phyloP scores from a whole-genome alignment of 2,888 invertebrate genomes.

The Pharmacophagus antenor region DNA sequence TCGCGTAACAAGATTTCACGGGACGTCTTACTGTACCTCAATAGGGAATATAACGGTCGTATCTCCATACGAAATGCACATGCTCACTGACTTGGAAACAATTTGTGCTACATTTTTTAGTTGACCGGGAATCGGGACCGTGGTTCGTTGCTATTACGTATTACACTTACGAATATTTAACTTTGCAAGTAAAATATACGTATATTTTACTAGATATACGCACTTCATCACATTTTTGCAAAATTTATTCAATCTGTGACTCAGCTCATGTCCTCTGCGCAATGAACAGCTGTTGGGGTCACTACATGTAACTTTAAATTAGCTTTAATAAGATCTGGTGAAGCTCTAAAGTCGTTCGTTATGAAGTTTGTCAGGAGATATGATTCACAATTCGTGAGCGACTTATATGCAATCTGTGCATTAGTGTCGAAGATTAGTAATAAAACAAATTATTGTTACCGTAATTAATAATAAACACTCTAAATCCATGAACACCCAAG shows the following conservation, averaged over 20 bases:
- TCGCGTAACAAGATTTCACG: background rate
- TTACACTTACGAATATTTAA: too few relatives aligned
- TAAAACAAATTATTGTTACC: background rate
- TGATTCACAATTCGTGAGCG: slow-evolving; percentile 16
- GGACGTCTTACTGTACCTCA: background rate
- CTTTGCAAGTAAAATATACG: too few relatives aligned
- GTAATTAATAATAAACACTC: background rate
- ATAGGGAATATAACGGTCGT: background rate
- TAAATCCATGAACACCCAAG: too few relatives aligned
- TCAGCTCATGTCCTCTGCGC: slow-evolving; percentile 9
- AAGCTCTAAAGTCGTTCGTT: slow-evolving; percentile 28
- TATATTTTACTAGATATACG: background rate
- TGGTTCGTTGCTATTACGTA: background rate
- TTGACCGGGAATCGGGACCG: background rate
- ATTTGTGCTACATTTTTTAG: background rate
- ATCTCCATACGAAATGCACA: background rate
- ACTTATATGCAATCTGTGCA: background rate
- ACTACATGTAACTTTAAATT: slow-evolving; percentile 36
- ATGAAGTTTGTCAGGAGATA: slow-evolving; percentile 24
- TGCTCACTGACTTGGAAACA: background rate
- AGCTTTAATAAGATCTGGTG: slow-evolving; percentile 38
- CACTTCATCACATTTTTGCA: background rate
- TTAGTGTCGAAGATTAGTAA: background rate
- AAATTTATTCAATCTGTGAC: slow-evolving; percentile 7
- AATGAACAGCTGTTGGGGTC: slow-evolving; percentile 38